Percentiles rank a stretch among this genome's conserved stretches.
These are phyloP conservation scores for Drosophila serrata DNA, from an alignment of 1,140 invertebrate genomes.

Conservation along the genomic window DNA sequence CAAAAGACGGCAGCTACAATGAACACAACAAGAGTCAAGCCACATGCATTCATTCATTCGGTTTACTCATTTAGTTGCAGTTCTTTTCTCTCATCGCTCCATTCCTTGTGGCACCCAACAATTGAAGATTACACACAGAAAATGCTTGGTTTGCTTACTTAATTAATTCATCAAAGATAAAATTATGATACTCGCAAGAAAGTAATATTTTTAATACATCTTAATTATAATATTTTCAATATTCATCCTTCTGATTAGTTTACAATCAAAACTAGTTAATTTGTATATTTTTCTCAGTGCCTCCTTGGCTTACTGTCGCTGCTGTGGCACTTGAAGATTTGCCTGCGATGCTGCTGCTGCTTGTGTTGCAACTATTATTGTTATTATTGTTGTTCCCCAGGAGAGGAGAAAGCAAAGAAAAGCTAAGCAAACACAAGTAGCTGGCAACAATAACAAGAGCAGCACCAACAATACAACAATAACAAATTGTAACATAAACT, in stretches of 20 bases:
- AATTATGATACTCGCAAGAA: fast-evolving
- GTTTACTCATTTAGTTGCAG: slow-evolving; percentile 52
- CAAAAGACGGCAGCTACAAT: slow-evolving; percentile 23
- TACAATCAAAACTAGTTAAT: not conserved
- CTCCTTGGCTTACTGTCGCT: slow-evolving; percentile 4
- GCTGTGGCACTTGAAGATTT: slow-evolving; percentile 63
- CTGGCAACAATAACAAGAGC: slow-evolving; percentile 52
- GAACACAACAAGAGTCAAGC: slow-evolving; percentile 33
- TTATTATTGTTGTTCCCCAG: slow-evolving; percentile 43
- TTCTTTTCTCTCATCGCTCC: slow-evolving; percentile 32
- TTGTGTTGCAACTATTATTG: slow-evolving; percentile 28
- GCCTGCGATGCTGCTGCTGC: slow-evolving; percentile 13
- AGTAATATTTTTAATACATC: not conserved
- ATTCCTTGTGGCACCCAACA: slow-evolving; percentile 12
- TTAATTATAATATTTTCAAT: not conserved
- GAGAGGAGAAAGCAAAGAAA: slow-evolving; percentile 52
- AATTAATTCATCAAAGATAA: not conserved
- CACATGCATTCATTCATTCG: slow-evolving; percentile 65
- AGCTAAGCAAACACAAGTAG: slow-evolving; percentile 69
- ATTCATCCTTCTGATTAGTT: not conserved
- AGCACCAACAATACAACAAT: slow-evolving; percentile 38
- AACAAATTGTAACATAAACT: slow-evolving; percentile 59
- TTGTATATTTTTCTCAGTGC: slow-evolving; percentile 3
- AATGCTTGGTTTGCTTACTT: not conserved
- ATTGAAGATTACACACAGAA: slow-evolving; percentile 2